Evolutionary conservation across 2,113 vertebrate genomes (phyloP), one percentile per base, ranked within the genome.

Genomic region (Trogon melanurus): DNA sequence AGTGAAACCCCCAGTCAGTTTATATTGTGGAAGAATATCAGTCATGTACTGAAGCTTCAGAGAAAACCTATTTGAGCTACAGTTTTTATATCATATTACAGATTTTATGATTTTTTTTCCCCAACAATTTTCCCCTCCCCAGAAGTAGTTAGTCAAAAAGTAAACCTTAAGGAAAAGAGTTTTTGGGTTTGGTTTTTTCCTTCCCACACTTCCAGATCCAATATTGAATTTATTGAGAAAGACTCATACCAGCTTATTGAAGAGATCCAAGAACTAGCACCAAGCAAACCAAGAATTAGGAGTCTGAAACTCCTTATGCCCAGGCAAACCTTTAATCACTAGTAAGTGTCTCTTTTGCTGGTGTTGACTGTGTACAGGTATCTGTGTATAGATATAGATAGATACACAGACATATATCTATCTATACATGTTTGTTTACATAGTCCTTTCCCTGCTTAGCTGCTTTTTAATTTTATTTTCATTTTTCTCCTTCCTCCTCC

Each of bases 361-460:
- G 2, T 64, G 22, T 22, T 62, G 10, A 48, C 23, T 73, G 15
- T 8, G 8, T 47, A 50, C 5, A 21, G 5, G 8, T 53, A 6
- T 26, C 21, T 88, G 8, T 30, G 6, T 45, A 4, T 22, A 1
- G 4, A 2, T 5, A 22, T 16, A 54, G 5, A 25, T 29, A 5
- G 3, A 27, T 21, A 19, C 4, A 8, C 4, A 11, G 2, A 54
- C 12, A 22, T 6, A 5, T 25, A 15, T 8, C 3, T 38, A n/a
- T 19, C 3, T 38, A n/a, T 19, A 2, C 9, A 13, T 44, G 9
- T 34, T 47, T 76, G 20, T 61, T 91, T 57, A 45, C 6, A 27
- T 34, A 2, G 0, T 2, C 3, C 11, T 80, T 61, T 41, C 11
- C 16, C 14, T 56, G 4, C 7, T 26, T 60, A 16, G 10, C 0